Evolutionary conservation across 64 coral and sea anemone species (phyloP).

Genomic region (Actinia tenebrosa): DNA sequence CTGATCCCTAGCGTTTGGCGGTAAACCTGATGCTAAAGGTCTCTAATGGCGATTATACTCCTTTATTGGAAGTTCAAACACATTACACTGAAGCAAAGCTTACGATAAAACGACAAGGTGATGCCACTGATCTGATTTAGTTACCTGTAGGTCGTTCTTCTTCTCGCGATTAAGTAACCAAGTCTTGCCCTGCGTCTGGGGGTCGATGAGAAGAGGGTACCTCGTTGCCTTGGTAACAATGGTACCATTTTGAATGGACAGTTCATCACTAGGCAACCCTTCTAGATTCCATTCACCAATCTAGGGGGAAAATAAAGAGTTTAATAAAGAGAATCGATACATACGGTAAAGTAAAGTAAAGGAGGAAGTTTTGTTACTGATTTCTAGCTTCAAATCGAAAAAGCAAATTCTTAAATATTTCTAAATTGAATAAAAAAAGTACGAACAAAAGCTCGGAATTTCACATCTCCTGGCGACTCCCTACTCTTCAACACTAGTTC

Average conservation of each 20-base stretch:
- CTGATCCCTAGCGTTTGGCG: too few relatives aligned
- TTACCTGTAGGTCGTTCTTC: constrained; percentile 81
- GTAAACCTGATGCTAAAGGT: too few relatives aligned
- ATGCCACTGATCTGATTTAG: background rate
- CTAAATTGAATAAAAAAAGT: too few relatives aligned
- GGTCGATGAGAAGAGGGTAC: constrained; percentile 88
- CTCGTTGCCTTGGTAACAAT: constrained; percentile 91
- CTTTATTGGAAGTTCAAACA: background rate
- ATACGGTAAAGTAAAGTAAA: too few relatives aligned
- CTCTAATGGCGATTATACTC: background rate
- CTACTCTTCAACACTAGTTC: too few relatives aligned
- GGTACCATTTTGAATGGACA: constrained; percentile 95
- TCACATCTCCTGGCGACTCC: too few relatives aligned
- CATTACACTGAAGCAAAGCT: background rate
- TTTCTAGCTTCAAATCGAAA: too few relatives aligned
- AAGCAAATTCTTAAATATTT: too few relatives aligned
- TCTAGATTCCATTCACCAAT: constrained; percentile 98
- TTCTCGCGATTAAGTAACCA: constrained; percentile 91
- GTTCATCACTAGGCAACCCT: constrained; percentile 85
- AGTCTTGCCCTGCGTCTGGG: constrained; percentile 86
- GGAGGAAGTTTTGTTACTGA: too few relatives aligned
- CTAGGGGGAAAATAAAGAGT: constrained; percentile 12
- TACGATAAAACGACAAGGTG: background rate
- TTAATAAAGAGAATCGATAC: background rate
- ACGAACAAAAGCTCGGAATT: too few relatives aligned